These are phyloP conservation scores for Drosophila nigritarsus DNA, from an alignment of 2,888 invertebrate genomes.

Conservation along the genomic window DNA sequence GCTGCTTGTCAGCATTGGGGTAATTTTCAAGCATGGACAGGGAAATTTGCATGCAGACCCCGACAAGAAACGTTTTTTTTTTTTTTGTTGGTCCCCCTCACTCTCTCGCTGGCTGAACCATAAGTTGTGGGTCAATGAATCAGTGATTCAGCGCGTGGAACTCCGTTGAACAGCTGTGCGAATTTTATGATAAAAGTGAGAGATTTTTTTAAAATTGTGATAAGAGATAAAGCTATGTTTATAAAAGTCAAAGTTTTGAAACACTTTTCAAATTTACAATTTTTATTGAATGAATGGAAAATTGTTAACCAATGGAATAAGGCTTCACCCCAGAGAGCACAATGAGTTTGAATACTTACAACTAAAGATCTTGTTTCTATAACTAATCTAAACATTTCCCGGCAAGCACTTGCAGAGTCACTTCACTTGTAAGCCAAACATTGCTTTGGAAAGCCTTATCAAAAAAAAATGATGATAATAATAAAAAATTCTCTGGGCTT, in stretches of 20 bases:
- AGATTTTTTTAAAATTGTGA: not conserved
- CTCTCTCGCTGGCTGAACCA: conserved; percentile 30
- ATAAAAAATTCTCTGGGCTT: not conserved
- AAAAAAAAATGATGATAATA: not conserved
- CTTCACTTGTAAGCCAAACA: not conserved
- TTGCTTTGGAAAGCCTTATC: conserved; percentile 10
- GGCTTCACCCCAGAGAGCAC: not conserved
- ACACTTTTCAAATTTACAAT: not conserved
- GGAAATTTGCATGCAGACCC: conserved; percentile 64
- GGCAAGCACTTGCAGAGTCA: not conserved
- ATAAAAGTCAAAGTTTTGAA: not conserved
- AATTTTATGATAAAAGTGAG: conserved; percentile 29
- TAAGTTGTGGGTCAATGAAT: conserved; percentile 71
- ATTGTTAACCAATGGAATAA: not conserved
- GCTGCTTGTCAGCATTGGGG: conserved; percentile 51
- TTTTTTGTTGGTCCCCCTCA: conserved; percentile 29
- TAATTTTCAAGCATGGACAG: conserved; percentile 71
- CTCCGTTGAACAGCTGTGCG: conserved; percentile 59
- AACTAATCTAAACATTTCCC: not conserved
- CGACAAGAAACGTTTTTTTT: conserved; percentile 18
- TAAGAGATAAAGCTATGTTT: not conserved
- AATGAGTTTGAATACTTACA: not conserved
- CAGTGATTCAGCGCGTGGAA: conserved; percentile 46
- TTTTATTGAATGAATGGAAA: not conserved
- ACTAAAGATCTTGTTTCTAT: not conserved